A percentile compares a stretch with the other conserved stretches of the same genome.
These are phyloP conservation scores for Cranoglanis bouderius DNA, from an alignment of 2,113 vertebrate genomes.

Conservation along the genomic window DNA sequence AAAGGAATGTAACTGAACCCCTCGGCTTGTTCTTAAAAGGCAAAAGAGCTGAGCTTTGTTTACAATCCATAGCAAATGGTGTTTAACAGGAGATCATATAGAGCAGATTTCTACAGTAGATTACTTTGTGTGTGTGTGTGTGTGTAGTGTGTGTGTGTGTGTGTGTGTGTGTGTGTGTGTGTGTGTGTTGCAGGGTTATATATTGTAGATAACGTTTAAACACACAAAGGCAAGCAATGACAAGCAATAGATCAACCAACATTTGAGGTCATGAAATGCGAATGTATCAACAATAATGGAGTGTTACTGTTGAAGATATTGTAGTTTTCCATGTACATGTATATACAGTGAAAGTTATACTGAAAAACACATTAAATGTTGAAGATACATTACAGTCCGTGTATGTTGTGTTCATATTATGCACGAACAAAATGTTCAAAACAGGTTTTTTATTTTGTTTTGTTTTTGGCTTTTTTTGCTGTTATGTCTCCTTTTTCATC, in stretches of 20 bases:
- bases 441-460: background rate
- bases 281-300: background rate
- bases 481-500: background rate
- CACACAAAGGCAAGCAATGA: background rate
- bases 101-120: background rate
- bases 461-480: background rate
- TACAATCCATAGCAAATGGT: conserved; percentile 24
- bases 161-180: conserved; percentile 1
- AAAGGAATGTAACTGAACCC: conserved; percentile 20
- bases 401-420: background rate
- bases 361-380: background rate
- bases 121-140: background rate
- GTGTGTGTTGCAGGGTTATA: background rate
- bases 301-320: background rate
- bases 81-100: conserved; percentile 13
- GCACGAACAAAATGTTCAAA: background rate
- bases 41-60: background rate
- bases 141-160: background rate
- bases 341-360: background rate
- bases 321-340: background rate
- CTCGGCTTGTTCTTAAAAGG: conserved; percentile 1
- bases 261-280: background rate
- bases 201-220: background rate
- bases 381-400: background rate
- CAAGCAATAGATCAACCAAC: background rate